Evolutionary conservation across 2,797 vertebrate species (phyloP).

Genomic region (Darevskia nairensis): DNA sequence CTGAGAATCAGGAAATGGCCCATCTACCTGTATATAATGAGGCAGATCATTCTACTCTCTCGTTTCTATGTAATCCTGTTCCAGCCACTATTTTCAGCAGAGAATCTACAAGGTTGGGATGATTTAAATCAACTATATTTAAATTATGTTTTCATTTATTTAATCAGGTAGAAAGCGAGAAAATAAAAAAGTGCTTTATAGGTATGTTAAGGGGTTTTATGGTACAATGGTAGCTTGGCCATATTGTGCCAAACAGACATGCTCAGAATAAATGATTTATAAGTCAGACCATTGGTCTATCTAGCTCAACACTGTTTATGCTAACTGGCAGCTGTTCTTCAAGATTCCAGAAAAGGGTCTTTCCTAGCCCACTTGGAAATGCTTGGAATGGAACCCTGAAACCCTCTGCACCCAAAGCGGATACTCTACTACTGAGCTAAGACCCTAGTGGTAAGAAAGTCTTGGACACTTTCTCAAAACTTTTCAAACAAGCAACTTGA

Average conservation of each 20-base stretch:
- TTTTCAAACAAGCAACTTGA: conserved; percentile 23
- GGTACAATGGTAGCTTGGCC: not conserved
- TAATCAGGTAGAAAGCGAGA: not conserved
- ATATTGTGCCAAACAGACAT: not conserved
- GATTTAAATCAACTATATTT: not conserved
- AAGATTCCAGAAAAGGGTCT: too few relatives aligned
- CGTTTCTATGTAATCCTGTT: too few relatives aligned
- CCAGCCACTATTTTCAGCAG: not conserved
- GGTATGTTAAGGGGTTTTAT: not conserved
- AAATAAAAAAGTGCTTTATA: not conserved
- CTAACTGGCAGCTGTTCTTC: too few relatives aligned
- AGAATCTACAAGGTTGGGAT: not conserved
- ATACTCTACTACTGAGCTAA: too few relatives aligned
- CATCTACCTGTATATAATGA: too few relatives aligned
- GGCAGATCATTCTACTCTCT: too few relatives aligned
- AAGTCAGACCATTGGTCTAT: not conserved
- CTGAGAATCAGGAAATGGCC: not conserved
- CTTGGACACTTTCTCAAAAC: not conserved
- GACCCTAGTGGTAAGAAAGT: not conserved
- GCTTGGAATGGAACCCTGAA: too few relatives aligned
- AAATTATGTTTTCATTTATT: not conserved
- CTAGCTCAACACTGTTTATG: too few relatives aligned
- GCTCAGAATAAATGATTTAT: not conserved
- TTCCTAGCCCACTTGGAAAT: too few relatives aligned
- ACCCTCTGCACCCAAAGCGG: too few relatives aligned